Conservation (phyloP, 1,140 invertebrate genomes). For the Nasonia giraulti region DNA sequence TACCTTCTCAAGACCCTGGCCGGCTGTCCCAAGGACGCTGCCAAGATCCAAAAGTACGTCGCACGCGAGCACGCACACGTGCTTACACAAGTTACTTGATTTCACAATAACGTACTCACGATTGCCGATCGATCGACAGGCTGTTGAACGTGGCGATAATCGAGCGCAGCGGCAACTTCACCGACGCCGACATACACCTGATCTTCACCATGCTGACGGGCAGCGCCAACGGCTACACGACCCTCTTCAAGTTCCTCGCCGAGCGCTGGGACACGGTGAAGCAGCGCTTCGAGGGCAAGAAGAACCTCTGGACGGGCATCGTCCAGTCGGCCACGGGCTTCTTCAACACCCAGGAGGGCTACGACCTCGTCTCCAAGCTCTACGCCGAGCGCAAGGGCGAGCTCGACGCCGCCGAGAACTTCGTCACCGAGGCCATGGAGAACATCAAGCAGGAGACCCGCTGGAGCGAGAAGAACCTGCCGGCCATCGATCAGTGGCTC, state of each 20-base stretch:
- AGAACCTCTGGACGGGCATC: constrained; percentile 82
- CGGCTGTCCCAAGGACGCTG: constrained; percentile 81
- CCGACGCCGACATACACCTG: constrained; percentile 82
- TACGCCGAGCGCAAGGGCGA: constrained; percentile 77
- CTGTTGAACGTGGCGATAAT: constrained; percentile 81
- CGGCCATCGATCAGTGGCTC: constrained; percentile 82
- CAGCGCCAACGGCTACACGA: constrained; percentile 79
- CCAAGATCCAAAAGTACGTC: constrained; percentile 78
- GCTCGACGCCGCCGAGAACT: constrained; percentile 80
- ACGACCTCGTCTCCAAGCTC: constrained; percentile 79
- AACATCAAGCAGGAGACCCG: constrained; percentile 81
- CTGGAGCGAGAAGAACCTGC: constrained; percentile 82
- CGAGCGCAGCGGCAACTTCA: constrained; percentile 80
- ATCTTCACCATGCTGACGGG: constrained; percentile 83
- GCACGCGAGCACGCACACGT: too few relatives aligned
- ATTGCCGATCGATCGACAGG: constrained; percentile 57
- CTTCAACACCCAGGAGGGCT: constrained; percentile 82
- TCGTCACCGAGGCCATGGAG: constrained; percentile 80
- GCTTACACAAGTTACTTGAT: too few relatives aligned
- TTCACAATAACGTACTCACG: neutral
- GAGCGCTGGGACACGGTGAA: constrained; percentile 81
- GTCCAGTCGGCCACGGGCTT: constrained; percentile 81
- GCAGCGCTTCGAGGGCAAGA: constrained; percentile 79
- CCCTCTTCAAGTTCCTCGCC: constrained; percentile 81
- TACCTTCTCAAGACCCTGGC: constrained; percentile 84